Evolutionary conservation across 2,888 invertebrate species (phyloP), one percentile per base, ranked within the genome.

Genomic region (Tinea semifulvella): DNA sequence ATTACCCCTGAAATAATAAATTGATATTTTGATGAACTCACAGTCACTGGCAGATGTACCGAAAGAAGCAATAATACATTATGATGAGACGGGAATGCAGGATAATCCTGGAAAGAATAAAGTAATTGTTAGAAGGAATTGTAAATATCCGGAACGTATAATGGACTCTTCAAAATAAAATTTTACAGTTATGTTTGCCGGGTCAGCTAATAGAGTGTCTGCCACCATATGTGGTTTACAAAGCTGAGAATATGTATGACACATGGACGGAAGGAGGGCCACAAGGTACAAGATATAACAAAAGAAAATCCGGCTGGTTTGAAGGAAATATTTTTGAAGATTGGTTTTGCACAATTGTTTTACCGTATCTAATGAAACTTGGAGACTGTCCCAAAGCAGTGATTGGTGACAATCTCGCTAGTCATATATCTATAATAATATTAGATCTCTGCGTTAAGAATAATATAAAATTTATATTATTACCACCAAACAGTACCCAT

Each of bases 391-490:
- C 31, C 7, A 58, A 58, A 45, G 53, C 54, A 5, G 14, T 61
- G 5, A 50, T 66, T 47, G 61, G 63, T 11, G 56, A 66, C 46
- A 63, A 63, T 47, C 47, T 63, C 28, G 44, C 51, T n/a, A 50
- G 50, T 43, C 60, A 64, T 38, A 48, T 60, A 17, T 52, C 47
- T 45, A 14, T 27, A 10, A 46, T 46, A 14, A 54, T 61, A 36
- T 18, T 65, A 3, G 10, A 53, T 22, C 14, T 40, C 11, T 66
- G 63, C 44, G 44, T 54, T 46, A 49, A 56, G 20, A 50, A 58
- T 39, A 48, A 58, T 46, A 61, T 65, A 43, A 43, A 26, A 7
- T 63, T 63, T 49, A 44, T 58, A 6, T 53, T 48, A 38, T 47
- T 63, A 10, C 56, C 58, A 6, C 47, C 54, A n/a, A 56, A 59